These are phyloP conservation scores for Leucosticte australis DNA, from an alignment of 2,113 vertebrate species.

Conservation along the genomic window DNA sequence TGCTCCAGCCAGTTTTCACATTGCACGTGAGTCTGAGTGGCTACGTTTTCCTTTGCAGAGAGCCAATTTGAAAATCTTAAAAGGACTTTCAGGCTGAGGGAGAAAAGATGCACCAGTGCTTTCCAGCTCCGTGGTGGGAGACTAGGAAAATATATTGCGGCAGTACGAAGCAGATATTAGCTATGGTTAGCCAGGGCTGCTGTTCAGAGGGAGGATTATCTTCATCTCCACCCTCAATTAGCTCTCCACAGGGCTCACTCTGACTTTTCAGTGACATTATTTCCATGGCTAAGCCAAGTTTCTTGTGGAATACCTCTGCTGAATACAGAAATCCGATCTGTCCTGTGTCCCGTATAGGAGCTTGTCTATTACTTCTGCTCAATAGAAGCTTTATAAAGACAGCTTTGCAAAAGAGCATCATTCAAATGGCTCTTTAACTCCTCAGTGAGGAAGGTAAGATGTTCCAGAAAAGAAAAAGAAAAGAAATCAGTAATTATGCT, in stretches of 20 bases:
- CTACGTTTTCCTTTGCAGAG: background rate
- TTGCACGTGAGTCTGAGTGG: background rate
- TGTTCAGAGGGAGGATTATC: slow-evolving; percentile 2
- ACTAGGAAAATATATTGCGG: accelerated
- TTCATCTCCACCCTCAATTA: slow-evolving; percentile 26
- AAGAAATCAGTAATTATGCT: slow-evolving; percentile 36
- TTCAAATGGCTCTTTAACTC: slow-evolving; percentile 23
- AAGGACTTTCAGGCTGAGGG: background rate
- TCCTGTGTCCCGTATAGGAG: background rate
- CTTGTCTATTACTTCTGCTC: background rate
- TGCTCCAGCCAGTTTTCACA: slow-evolving; percentile 12
- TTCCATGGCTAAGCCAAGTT: background rate
- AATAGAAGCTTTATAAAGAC: background rate
- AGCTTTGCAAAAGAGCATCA: background rate
- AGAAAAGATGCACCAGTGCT: background rate
- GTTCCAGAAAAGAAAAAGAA: background rate
- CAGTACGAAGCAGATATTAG: background rate
- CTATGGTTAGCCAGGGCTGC: background rate
- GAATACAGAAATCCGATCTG: slow-evolving; percentile 3
- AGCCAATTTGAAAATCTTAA: background rate
- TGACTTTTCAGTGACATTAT: slow-evolving; percentile 23
- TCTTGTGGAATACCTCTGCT: background rate
- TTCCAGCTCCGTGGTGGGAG: background rate
- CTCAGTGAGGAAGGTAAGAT: background rate
- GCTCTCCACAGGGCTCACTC: background rate